A percentile compares a stretch with the other conserved stretches of the same genome.
phyloP scores from a whole-genome alignment of 2,888 invertebrate genomes.

The Exephanes ischioxanthus region DNA sequence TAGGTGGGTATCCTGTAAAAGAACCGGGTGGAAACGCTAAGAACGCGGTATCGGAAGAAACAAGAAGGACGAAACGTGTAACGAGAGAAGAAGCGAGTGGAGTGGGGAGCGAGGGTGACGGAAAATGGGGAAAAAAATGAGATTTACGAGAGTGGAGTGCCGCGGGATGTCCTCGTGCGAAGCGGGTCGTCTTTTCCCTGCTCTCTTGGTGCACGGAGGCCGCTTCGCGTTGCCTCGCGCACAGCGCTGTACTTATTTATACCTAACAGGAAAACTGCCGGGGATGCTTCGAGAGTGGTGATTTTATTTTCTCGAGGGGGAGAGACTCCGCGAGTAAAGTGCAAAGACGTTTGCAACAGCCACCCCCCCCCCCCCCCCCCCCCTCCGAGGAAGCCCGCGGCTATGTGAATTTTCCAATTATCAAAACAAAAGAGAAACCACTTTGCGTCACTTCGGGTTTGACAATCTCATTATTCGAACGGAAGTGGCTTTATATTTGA shows the following conservation, averaged over 20 bases:
- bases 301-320: slow-evolving; percentile 1
- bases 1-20: not conserved
- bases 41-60: slow-evolving; percentile 1
- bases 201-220: not conserved
- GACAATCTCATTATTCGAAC: too few relatives aligned
- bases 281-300: not conserved
- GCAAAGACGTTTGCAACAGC: not conserved
- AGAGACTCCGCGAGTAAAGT: not conserved
- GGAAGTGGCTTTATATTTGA: too few relatives aligned
- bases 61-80: slow-evolving; percentile 10
- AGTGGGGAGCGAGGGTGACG: slow-evolving; percentile 1
- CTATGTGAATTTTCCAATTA: not conserved
- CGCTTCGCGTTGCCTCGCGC: not conserved
- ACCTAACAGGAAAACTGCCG: slow-evolving; percentile 13
- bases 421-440: not conserved
- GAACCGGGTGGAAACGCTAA: not conserved
- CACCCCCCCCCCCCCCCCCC: too few relatives aligned
- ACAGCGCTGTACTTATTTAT: not conserved
- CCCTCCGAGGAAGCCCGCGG: too few relatives aligned
- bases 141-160: slow-evolving; percentile 24
- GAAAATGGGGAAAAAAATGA: slow-evolving; percentile 10
- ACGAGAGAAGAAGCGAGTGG: slow-evolving; percentile 23
- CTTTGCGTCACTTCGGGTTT: too few relatives aligned
- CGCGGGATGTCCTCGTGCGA: not conserved
- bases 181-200: not conserved